These are phyloP conservation scores for Laspeyria flexula DNA, from an alignment of 2,888 invertebrate genomes.

Conservation along the genomic window DNA sequence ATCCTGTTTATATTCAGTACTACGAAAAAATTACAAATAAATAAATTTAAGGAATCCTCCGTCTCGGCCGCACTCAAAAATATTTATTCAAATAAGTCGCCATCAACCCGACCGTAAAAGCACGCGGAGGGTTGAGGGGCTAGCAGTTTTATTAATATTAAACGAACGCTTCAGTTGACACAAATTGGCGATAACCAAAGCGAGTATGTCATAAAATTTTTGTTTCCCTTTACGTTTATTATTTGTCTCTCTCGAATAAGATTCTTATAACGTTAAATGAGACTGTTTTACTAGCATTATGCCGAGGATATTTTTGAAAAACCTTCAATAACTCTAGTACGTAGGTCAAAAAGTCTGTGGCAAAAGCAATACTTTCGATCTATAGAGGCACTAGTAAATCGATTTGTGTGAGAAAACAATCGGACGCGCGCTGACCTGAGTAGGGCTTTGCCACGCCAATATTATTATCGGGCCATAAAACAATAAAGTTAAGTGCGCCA, in stretches of 20 bases:
- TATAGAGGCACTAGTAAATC: conserved; percentile 51
- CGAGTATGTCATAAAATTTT: conserved; percentile 71
- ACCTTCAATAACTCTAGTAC: not conserved
- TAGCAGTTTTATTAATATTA: conserved; percentile 84
- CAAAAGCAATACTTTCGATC: conserved; percentile 8
- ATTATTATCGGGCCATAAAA: conserved; percentile 68
- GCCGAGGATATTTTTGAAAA: not conserved
- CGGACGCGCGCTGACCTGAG: conserved; percentile 42
- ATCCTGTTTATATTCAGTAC: conserved; percentile 42
- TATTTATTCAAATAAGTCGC: conserved; percentile 85
- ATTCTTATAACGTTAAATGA: conserved; percentile 33
- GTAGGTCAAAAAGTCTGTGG: conserved; percentile 6
- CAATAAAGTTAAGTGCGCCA: conserved; percentile 60
- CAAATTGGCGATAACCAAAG: conserved; percentile 83
- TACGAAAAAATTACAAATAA: conserved; percentile 66
- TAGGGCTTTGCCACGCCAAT: conserved; percentile 60
- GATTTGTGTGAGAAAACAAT: conserved; percentile 74
- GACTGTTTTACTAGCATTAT: conserved; percentile 11
- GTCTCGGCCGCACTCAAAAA: conserved; percentile 70
- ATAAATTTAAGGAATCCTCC: conserved; percentile 68
- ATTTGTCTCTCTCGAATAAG: conserved; percentile 61
- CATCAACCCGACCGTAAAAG: conserved; percentile 83
- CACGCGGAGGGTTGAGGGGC: conserved; percentile 78
- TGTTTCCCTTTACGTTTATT: conserved; percentile 65
- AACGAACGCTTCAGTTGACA: conserved; percentile 84